Evolutionary conservation across 2,797 vertebrate species (phyloP).

Genomic region (Synanceia verrucosa): DNA sequence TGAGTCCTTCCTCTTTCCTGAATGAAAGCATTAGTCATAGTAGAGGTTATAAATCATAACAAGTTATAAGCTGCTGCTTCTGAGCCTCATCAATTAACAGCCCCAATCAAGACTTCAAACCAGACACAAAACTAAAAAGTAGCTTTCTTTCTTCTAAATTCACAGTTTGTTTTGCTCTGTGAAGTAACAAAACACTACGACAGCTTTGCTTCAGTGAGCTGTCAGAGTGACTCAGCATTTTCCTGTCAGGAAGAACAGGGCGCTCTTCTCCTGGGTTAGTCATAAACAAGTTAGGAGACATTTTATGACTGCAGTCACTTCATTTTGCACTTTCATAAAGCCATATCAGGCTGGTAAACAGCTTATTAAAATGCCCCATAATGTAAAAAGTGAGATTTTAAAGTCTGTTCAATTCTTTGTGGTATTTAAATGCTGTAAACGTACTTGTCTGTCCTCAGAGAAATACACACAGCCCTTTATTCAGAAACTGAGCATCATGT

Average conservation of each 20-base stretch:
- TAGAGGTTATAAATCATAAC: not conserved
- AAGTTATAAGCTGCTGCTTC: not conserved
- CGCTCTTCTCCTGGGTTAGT: not conserved
- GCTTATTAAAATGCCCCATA: no score
- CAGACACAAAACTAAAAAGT: not conserved
- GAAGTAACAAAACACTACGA: not conserved
- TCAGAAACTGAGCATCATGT: no score
- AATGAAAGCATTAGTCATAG: not conserved
- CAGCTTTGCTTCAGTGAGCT: not conserved
- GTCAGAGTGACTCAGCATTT: constrained; percentile 26
- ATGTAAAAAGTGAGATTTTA: no score
- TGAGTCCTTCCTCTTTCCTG: constrained; percentile 13
- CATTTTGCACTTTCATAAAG: no score
- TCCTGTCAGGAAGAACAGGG: not conserved
- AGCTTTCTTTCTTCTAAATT: not conserved
- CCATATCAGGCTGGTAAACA: no score
- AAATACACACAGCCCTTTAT: no score
- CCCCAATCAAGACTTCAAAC: not conserved
- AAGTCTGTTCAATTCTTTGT: no score
- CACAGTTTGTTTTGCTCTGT: not conserved
- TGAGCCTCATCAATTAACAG: not conserved
- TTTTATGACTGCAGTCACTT: no score
- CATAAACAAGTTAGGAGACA: no score
- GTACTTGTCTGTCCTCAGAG: no score
- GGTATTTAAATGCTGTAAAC: no score